phyloP scores from a whole-genome alignment of 2,797 vertebrate genomes.

The Rhinogobio ventralis region DNA sequence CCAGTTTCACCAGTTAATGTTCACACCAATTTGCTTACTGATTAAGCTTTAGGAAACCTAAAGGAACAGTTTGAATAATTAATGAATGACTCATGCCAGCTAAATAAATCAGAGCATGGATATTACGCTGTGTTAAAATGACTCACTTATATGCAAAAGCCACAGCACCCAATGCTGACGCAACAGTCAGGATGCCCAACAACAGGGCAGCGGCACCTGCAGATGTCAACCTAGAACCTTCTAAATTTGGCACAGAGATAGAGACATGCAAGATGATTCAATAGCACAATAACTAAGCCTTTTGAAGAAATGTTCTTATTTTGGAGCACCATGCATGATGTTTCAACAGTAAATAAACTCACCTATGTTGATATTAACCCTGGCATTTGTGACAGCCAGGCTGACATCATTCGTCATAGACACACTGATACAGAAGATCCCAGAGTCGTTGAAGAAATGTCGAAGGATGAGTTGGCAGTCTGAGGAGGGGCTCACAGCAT shows the following conservation, averaged over 20 bases:
- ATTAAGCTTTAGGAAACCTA: background rate
- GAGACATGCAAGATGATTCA: background rate
- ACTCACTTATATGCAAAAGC: conserved; percentile 82
- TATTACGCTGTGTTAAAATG: background rate
- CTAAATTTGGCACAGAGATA: conserved; percentile 27
- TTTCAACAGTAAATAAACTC: background rate
- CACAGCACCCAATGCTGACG: conserved; percentile 70
- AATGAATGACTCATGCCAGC: background rate
- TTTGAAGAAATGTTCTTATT: background rate
- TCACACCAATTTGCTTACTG: background rate
- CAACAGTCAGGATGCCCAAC: conserved; percentile 74
- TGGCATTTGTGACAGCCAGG: conserved; percentile 85
- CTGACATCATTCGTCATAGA: conserved; percentile 88
- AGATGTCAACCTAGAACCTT: conserved; percentile 69
- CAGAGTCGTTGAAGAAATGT: conserved; percentile 86
- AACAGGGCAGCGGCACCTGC: conserved; percentile 69
- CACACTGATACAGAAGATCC: conserved; percentile 91
- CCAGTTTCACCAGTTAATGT: conserved; percentile 9
- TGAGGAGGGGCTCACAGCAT: conserved; percentile 78
- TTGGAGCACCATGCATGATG: background rate
- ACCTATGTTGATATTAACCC: conserved; percentile 82
- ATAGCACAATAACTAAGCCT: background rate
- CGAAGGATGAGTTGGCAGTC: conserved; percentile 87
- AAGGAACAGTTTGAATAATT: background rate
- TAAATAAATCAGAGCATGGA: background rate